These are phyloP conservation scores for Mellivora capensis DNA, from an alignment of 2,113 vertebrate species.

Conservation along the genomic window DNA sequence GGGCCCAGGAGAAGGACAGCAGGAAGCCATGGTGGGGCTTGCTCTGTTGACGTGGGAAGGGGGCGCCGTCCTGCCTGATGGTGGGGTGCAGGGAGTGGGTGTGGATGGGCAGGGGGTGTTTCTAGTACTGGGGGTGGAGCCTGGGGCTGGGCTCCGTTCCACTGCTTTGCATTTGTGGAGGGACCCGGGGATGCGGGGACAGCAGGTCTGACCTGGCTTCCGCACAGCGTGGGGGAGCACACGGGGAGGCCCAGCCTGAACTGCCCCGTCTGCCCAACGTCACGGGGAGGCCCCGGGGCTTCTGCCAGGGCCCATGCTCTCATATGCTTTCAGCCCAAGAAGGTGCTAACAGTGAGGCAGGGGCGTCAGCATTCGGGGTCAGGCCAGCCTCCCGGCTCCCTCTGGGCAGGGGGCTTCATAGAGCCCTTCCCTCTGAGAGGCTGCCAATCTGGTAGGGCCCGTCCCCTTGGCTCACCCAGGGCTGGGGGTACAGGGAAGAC, in stretches of 20 bases:
- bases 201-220: rapidly evolving
- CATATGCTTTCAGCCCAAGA: rapidly evolving
- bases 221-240: rapidly evolving
- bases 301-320: rapidly evolving
- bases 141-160: not conserved
- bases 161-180: rapidly evolving
- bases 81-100: not conserved
- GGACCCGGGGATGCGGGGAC: rapidly evolving
- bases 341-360: not conserved
- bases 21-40: rapidly evolving
- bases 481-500: too few species aligned
- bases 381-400: not conserved
- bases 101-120: not conserved
- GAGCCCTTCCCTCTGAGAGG: not conserved
- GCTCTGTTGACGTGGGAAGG: rapidly evolving
- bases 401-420: not conserved
- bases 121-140: not conserved
- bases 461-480: not conserved
- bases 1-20: rapidly evolving
- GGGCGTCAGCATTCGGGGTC: not conserved
- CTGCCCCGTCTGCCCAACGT: too few species aligned
- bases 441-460: rapidly evolving
- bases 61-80: rapidly evolving
- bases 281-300: too few species aligned
- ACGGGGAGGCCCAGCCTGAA: rapidly evolving